These are phyloP conservation scores for Scelioninae gen. 2 DNA, from an alignment of 2,888 invertebrate species.

Conservation along the genomic window DNA sequence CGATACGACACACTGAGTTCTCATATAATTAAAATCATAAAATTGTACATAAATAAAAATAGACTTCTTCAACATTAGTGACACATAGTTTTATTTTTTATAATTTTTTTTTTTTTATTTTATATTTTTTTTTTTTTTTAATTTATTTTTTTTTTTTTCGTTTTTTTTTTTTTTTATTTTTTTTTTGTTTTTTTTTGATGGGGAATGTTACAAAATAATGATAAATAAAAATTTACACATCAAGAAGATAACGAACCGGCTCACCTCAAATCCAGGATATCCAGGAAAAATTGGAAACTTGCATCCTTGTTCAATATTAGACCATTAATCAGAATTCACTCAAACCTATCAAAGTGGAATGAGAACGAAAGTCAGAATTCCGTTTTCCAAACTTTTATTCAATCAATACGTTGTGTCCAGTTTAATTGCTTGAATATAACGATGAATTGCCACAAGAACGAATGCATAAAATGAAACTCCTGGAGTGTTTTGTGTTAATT, in stretches of 20 bases:
- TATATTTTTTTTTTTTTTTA: no score
- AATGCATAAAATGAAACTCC: conserved; percentile 24
- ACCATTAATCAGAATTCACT: conserved; percentile 20
- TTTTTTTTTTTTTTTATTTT: no score
- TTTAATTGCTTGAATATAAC: conserved; percentile 25
- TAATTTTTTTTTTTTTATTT: no score
- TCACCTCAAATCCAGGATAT: neutral
- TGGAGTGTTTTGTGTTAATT: conserved; percentile 23
- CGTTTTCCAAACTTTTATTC: conserved; percentile 37
- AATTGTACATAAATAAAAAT: no score
- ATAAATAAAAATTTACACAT: conserved; percentile 1
- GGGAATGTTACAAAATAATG: neutral
- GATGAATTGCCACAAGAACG: conserved; percentile 11
- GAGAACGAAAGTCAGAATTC: conserved; percentile 15
- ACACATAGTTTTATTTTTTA: no score
- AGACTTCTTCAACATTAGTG: no score
- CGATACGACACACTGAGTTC: no score
- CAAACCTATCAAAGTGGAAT: conserved; percentile 17
- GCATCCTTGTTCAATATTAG: conserved; percentile 7
- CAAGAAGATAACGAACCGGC: neutral
- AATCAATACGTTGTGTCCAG: conserved; percentile 31
- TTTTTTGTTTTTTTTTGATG: no score
- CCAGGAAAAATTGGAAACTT: neutral
- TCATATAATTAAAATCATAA: no score
- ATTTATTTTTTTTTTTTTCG: no score